A percentile compares a stretch with the other conserved stretches of the same genome.
These are phyloP conservation scores for Anas platyrhynchos DNA, from an alignment of 2,113 vertebrate genomes.

Conservation along the genomic window DNA sequence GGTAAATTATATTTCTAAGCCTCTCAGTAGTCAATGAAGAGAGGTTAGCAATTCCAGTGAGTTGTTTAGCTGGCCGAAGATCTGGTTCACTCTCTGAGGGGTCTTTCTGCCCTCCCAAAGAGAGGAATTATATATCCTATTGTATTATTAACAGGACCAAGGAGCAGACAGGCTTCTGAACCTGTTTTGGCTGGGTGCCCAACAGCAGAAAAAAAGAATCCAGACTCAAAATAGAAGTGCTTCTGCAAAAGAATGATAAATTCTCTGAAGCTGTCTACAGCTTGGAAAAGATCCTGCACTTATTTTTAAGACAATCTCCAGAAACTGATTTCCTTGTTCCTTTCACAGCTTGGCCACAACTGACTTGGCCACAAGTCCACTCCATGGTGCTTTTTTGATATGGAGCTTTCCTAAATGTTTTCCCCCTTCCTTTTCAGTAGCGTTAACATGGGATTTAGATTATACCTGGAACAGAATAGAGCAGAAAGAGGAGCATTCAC, in stretches of 20 bases:
- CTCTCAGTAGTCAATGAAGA: background rate
- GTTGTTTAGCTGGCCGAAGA: background rate
- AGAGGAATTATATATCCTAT: background rate
- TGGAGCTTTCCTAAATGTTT: background rate
- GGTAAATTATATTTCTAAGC: background rate
- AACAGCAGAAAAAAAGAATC: background rate
- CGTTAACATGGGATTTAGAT: background rate
- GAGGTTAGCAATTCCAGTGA: background rate
- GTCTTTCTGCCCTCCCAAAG: background rate
- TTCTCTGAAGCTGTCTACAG: background rate
- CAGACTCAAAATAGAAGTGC: background rate
- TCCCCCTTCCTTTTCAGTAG: background rate
- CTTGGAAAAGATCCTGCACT: background rate
- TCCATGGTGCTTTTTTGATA: background rate
- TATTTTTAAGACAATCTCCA: background rate
- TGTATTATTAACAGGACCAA: background rate
- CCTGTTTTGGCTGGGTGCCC: background rate
- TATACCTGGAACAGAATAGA: background rate
- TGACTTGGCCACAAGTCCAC: background rate
- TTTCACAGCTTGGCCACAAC: background rate
- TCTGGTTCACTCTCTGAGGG: background rate
- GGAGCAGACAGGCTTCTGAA: background rate
- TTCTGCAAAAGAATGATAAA: background rate
- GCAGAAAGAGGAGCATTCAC: background rate
- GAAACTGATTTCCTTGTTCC: background rate